Evolutionary conservation across 2,888 invertebrate species (phyloP), one percentile per base, ranked within the genome.

Genomic region (Notocelia uddmanniana): DNA sequence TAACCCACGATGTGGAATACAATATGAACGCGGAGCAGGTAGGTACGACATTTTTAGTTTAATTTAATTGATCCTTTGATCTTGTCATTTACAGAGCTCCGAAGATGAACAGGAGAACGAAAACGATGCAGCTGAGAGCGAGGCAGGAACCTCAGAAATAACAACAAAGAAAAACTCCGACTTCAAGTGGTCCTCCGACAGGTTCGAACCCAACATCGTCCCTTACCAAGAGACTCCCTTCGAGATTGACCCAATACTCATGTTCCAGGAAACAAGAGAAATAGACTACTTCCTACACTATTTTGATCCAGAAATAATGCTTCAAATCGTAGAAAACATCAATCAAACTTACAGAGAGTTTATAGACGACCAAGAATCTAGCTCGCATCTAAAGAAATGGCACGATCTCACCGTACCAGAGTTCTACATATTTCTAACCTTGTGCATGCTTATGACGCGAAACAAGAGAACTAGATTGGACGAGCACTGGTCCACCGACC

Each of bases 381-480:
- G 78, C 75, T 95, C 88, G 57, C 96, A 92, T 37, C 87, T 73
- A 1, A 63, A 69, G 18, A 68, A 63, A 58, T 73, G 73, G 73
- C 63, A 69, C 11, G 63, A 73, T 15, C 52, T 73, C 3, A 73
- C 69, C 2, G 63, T 69, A 0, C 58, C 73, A 10, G 73, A 73
- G 26, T 69, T 73, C 45, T 73, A 73, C n/a, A 73, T 73, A 21
- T 73, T 73, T 26, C 52, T 73, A 21, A 67, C 73, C 0, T 31
- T 73, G 13, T 69, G 68, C n/a, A 69, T 73, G 68, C 73, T 73
- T 11, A 73, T 73, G 73, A 73, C 73, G 41, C 37, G 73, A 15
- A 73, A 73, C 18, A 68, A 69, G 34, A 23, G 67, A 11, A 31
- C 52, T 8, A 58, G 21, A n/a, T 19, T 73, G 21, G 73, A 73